Evolutionary conservation across 1,140 invertebrate genomes (phyloP), one percentile per base, ranked within the genome.

Genomic region (Ips nitidus): DNA sequence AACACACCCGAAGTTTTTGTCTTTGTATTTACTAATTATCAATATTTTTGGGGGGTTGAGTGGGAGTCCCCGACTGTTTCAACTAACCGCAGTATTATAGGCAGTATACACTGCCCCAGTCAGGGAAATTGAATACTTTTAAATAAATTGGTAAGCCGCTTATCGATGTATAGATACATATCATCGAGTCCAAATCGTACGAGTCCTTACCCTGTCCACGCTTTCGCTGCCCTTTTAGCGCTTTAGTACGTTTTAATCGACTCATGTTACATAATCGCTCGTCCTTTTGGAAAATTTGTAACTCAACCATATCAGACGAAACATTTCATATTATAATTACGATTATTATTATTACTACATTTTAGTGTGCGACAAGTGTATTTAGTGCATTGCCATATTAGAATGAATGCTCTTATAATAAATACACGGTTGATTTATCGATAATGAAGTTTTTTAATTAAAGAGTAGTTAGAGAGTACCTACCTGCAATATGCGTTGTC

Each of bases 321-420:
- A 66, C 65, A 66, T 66, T 57, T 66, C 65, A 66, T 7, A 55
- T 55, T 55, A 55, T 36, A 5, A 1, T 50, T 50, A 50, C 7
- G 45, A 22, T 22, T 22, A 22, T 22, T 22, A 22, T 22, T 22
- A 22, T 22, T 22, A 22, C 22, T 22, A 22, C 22, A 22, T 60
- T 63, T 63, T 63, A 63, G 61, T 38, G 50, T 52, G 61, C 47
- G 39, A 52, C 52, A 50, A 52, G 42, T 61, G 42, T 52, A 63
- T 63, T 63, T 63, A 50, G 43, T 63, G n/a, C 40, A 41, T 63
- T 63, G 61, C 61, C 50, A 63, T 37, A n/a, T 63, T 41, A 60
- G 22, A 60, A 60, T 40, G 39, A 43, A 50, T 63, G 8, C 39
- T 37, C 38, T 38, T n/a, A 38, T 43, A 47, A 45, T 45, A 4